Conservation (phyloP, 2,888 invertebrate genomes). For the Margaritifera margaritifera region DNA sequence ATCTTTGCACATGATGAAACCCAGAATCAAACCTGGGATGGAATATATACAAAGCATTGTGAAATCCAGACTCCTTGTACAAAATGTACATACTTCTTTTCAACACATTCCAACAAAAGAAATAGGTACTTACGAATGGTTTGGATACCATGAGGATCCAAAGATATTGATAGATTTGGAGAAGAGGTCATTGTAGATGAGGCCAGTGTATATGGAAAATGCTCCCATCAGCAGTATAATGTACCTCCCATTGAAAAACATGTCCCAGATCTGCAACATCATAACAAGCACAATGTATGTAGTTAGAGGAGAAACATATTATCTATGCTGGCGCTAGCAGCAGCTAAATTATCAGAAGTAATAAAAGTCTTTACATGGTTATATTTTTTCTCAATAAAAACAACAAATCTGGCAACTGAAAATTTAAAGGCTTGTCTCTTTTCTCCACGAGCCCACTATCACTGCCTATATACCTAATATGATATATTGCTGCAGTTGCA, state of each 20-base stretch:
- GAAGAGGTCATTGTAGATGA: conserved; percentile 98
- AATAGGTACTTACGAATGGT: conserved; percentile 38
- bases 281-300: conserved; percentile 2
- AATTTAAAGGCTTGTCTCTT: no score
- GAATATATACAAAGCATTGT: no score
- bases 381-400: neutral
- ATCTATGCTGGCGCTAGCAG: no score
- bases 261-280: conserved; percentile 89
- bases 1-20: no score
- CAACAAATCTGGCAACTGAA: neutral
- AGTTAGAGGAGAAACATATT: no score
- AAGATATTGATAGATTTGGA: conserved; percentile 98
- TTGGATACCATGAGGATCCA: conserved; percentile 86
- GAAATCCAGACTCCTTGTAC: no score
- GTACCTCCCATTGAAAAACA: conserved; percentile 98
- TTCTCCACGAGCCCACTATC: no score
- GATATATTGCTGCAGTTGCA: no score
- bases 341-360: neutral
- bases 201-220: conserved; percentile 98
- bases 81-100: no score
- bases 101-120: neutral
- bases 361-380: neutral
- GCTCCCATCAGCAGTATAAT: conserved; percentile 97
- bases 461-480: no score
- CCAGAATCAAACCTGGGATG: no score